These are phyloP conservation scores for Eremophila alpestris DNA, from an alignment of 2,797 vertebrate species.

Conservation along the genomic window DNA sequence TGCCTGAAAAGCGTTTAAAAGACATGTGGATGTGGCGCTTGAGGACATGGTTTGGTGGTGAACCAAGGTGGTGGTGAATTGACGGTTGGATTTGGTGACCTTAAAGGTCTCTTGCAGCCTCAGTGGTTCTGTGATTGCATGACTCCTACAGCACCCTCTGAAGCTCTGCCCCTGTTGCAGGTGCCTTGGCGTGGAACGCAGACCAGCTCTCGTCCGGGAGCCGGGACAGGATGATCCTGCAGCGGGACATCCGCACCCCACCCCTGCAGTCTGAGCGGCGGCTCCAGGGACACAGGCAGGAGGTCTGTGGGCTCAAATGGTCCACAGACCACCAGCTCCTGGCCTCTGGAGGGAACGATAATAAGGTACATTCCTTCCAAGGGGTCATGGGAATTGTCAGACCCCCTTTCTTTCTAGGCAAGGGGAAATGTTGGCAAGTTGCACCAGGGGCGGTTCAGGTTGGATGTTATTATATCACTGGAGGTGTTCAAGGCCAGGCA, in stretches of 20 bases:
- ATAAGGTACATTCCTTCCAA: conserved; percentile 82
- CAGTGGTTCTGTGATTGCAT: background rate
- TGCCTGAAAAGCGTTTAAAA: background rate
- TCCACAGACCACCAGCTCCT: conserved; percentile 98
- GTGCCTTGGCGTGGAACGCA: conserved; percentile 96
- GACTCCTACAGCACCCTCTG: accelerated
- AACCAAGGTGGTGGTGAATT: background rate
- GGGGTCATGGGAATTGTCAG: background rate
- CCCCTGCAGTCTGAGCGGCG: conserved; percentile 95
- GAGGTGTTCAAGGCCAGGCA: background rate
- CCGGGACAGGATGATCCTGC: conserved; percentile 94
- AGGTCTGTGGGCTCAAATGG: conserved; percentile 98
- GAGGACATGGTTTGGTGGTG: background rate
- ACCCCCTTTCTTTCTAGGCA: background rate
- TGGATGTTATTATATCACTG: accelerated
- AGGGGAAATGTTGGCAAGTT: background rate
- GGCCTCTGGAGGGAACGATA: conserved; percentile 98
- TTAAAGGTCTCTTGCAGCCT: background rate
- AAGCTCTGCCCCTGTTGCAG: conserved; percentile 59
- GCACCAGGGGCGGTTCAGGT: background rate
- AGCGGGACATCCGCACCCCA: conserved; percentile 92
- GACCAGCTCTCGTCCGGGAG: conserved; percentile 97
- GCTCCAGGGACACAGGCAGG: conserved; percentile 96
- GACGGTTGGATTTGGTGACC: background rate
- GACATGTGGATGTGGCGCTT: background rate